Percentiles rank a stretch among this genome's conserved stretches.
Evolutionary conservation across 2,797 vertebrate genomes (phyloP).

Genomic region (Karalla daura): DNA sequence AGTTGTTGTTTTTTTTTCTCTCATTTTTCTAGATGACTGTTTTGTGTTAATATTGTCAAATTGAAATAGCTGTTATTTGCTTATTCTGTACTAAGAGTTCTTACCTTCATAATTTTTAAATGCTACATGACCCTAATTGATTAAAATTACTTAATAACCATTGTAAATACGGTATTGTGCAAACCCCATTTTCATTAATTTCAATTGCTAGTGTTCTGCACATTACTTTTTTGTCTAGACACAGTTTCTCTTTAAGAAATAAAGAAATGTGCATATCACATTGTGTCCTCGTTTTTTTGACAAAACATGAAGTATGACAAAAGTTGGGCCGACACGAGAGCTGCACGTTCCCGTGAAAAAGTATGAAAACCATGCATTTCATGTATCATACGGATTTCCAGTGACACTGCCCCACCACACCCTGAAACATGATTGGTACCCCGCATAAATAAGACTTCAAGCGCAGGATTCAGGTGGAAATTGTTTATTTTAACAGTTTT

Average conservation of each 20-base stretch:
- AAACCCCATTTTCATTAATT: slow-evolving; percentile 94
- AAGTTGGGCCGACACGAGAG: not conserved
- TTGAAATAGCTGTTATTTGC: slow-evolving; percentile 97
- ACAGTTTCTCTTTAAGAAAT: slow-evolving; percentile 99
- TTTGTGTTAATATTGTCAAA: slow-evolving; percentile 99
- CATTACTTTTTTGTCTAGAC: slow-evolving; percentile 97
- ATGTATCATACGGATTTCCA: too few species aligned
- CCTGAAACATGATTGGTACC: too few species aligned
- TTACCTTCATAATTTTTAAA: slow-evolving; percentile 90
- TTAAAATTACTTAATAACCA: slow-evolving; percentile 92
- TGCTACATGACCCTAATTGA: slow-evolving; percentile 96
- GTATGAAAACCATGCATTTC: too few species aligned
- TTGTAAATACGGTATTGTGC: slow-evolving; percentile 99
- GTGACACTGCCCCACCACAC: too few species aligned
- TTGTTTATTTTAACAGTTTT: too few species aligned
- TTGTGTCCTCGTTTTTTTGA: slow-evolving; percentile 10
- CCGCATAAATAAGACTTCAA: too few species aligned
- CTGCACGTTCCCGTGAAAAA: too few species aligned
- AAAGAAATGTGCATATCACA: slow-evolving; percentile 96
- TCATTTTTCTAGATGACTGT: slow-evolving; percentile 95
- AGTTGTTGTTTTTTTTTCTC: slow-evolving; percentile 80
- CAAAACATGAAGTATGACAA: not conserved
- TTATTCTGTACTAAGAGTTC: slow-evolving; percentile 99
- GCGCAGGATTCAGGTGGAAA: too few species aligned
- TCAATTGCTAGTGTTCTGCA: slow-evolving; percentile 99